Evolutionary conservation across 2,888 invertebrate species (phyloP).

Genomic region (Drosophila differens): DNA sequence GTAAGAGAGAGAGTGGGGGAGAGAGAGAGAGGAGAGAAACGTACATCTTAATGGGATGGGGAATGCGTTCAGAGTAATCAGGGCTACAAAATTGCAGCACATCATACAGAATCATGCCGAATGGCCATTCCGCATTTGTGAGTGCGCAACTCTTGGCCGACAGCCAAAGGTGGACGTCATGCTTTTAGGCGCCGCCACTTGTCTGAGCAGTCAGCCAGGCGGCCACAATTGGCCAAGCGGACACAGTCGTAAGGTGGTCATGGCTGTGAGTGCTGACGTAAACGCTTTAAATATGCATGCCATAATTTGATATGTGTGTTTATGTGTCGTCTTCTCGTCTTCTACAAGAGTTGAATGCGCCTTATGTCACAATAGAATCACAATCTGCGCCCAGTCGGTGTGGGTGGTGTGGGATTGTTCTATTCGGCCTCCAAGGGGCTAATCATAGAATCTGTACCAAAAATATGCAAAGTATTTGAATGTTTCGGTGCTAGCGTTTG

Average conservation of each 20-base stretch:
- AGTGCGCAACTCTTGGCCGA: conserved; percentile 65
- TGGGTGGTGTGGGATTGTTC: not conserved
- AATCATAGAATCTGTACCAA: conserved; percentile 48
- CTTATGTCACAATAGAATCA: conserved; percentile 61
- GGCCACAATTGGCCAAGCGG: conserved; percentile 33
- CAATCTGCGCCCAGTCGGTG: not conserved
- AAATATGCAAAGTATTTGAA: conserved; percentile 48
- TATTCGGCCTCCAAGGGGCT: conserved; percentile 50
- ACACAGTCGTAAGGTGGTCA: conserved; percentile 69
- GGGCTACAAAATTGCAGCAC: conserved; percentile 51
- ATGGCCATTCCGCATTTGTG: conserved; percentile 15
- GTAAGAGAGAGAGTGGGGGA: not conserved
- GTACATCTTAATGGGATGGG: conserved; percentile 17
- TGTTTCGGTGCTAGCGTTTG: conserved; percentile 7
- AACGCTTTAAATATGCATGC: conserved; percentile 72
- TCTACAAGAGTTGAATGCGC: conserved; percentile 62
- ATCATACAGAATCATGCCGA: conserved; percentile 12
- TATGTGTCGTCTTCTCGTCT: conserved; percentile 6
- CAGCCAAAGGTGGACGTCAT: conserved; percentile 74
- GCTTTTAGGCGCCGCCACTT: conserved; percentile 69
- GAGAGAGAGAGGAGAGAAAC: not conserved
- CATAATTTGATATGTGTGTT: conserved; percentile 14
- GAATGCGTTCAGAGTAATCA: conserved; percentile 44
- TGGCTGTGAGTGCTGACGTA: conserved; percentile 64
- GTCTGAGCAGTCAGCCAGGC: conserved; percentile 58